These are phyloP conservation scores for Dolomedes plantarius DNA, from an alignment of 2,888 invertebrate genomes.

Conservation along the genomic window DNA sequence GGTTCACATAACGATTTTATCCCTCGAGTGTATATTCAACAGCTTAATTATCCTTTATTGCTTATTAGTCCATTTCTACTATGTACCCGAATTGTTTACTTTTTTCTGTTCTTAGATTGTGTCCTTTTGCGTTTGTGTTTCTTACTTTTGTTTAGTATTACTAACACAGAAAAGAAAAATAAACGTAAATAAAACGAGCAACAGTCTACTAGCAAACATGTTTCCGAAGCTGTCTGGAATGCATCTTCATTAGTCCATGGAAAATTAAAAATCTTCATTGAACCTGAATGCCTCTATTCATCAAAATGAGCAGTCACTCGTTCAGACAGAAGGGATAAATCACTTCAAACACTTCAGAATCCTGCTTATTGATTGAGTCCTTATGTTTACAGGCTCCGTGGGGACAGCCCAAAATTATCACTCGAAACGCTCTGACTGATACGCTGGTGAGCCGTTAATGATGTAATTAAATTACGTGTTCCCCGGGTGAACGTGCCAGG, in stretches of 20 bases:
- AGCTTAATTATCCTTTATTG: no score
- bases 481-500: background rate
- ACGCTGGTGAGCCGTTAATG: background rate
- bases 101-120: no score
- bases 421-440: background rate
- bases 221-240: no score
- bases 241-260: background rate
- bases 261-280: background rate
- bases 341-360: background rate
- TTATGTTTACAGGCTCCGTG: background rate
- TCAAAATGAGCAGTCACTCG: background rate
- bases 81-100: no score
- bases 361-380: background rate
- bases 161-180: no score
- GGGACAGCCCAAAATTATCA: background rate
- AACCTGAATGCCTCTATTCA: background rate
- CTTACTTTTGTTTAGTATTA: no score
- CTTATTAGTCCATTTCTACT: no score
- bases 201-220: no score
- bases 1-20: no score
- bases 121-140: no score
- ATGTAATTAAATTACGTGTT: constrained; percentile 1
- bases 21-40: no score
- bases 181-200: no score
- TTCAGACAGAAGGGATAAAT: background rate